Base-by-base conservation (phyloP, 2,113 vertebrate genomes). In the Nymphicus hollandicus region DNA sequence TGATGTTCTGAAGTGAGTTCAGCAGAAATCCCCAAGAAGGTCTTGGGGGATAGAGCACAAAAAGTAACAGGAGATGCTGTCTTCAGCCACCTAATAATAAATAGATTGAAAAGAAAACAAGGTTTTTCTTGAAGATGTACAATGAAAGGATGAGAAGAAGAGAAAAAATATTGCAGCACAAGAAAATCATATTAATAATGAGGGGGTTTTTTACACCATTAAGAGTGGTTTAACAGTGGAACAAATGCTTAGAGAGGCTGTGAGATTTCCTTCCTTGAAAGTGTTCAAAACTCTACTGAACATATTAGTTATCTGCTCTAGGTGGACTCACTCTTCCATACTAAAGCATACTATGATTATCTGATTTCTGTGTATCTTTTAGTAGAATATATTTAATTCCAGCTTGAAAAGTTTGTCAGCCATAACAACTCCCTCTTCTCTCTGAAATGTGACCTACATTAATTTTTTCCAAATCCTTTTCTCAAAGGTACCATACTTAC, bases 151-250 rank as follows among this genome's bases (percentile, higher is more conserved):
- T 22, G 3, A 69, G n/a, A 25, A 61, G 27, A 82, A 66, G 9
- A 28, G 17, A n/a, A 53, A 29, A 53, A 18, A 2, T 17, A 28
- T 53, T 61, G 1, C 9, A 66, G 7, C 11, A 27, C 17, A 70
- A 61, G 10, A 85, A 74, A 65, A 66, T 20, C 13, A 19, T 4
- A 27, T 39, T 46, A 50, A 37, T 22, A 50, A 20, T 13, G 13
- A 58, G 1, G 0, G 0, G 3, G 47, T 7, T 81, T 66, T 37
- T 15, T 28, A 20, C 19, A 60, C 3, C 1, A 1, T 12, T 12
- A 3, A 35, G 17, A 22, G 4, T 43, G 6, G 7, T 56, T 46
- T 43, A 60, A 27, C 7, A 61, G 46, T 52, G 8, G 11, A 61
- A 73, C 1, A 69, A 81, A 2, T 1, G 0, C 1, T 11, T 29